These are phyloP conservation scores for Syndactyla subalaris DNA, from an alignment of 2,797 vertebrate species.

Conservation along the genomic window DNA sequence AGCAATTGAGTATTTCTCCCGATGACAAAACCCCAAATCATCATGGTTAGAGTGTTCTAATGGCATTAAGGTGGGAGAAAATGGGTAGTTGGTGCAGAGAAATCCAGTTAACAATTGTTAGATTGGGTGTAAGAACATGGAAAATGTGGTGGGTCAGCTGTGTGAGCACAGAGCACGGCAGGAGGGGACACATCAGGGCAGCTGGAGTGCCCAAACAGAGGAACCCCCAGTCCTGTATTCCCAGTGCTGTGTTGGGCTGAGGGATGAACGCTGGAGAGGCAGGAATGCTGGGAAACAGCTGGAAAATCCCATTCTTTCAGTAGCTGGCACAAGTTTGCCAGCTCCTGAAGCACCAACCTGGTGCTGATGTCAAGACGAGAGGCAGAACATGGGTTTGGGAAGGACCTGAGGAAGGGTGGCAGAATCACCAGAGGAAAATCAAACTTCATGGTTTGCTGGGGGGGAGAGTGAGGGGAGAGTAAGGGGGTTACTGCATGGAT, in stretches of 20 bases:
- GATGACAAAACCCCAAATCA: background rate
- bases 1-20: background rate
- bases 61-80: background rate
- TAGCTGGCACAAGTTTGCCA: too few species aligned
- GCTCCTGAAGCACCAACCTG: background rate
- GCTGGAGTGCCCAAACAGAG: fast-evolving
- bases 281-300: background rate
- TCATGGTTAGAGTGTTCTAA: background rate
- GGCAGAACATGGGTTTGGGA: background rate
- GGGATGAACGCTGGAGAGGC: background rate
- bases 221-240: too few species aligned
- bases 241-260: fast-evolving
- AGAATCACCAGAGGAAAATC: background rate
- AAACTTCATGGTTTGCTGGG: background rate
- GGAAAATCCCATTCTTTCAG: background rate
- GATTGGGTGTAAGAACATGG: too few species aligned
- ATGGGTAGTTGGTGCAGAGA: background rate
- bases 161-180: fast-evolving
- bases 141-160: background rate
- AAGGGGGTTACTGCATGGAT: background rate
- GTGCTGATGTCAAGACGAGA: background rate
- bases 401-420: background rate
- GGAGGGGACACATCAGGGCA: background rate
- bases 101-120: background rate
- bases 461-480: background rate